Evolutionary conservation across 2,888 invertebrate genomes (phyloP).

Genomic region (Shargacucullia verbasci): DNA sequence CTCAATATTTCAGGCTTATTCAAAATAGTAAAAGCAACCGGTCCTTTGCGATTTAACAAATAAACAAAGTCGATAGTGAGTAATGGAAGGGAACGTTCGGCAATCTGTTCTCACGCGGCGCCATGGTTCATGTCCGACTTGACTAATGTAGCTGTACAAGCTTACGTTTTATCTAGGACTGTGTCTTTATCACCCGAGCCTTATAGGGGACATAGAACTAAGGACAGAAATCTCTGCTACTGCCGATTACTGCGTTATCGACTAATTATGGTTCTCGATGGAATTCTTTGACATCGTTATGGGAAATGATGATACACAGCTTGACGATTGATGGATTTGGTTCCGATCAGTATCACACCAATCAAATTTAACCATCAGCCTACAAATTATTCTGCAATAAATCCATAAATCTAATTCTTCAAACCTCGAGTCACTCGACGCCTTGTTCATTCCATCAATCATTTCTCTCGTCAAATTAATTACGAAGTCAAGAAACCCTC

Average conservation of each 20-base stretch:
- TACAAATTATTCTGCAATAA: neutral
- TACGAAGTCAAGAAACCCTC: constrained; percentile 5
- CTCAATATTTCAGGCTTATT: neutral
- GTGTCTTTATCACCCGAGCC: constrained; percentile 20
- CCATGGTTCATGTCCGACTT: constrained; percentile 26
- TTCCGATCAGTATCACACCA: too few species aligned
- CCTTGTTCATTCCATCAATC: constrained; percentile 10
- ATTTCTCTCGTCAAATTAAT: constrained; percentile 27
- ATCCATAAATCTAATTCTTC: constrained; percentile 3
- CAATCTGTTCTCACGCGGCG: constrained; percentile 35
- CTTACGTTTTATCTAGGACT: constrained; percentile 14
- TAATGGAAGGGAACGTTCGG: constrained; percentile 38
- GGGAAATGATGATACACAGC: too few species aligned
- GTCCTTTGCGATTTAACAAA: constrained; percentile 12
- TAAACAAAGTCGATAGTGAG: constrained; percentile 34
- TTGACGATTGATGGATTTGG: too few species aligned
- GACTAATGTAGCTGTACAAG: constrained; percentile 31
- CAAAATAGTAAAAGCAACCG: constrained; percentile 5
- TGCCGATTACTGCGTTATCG: too few species aligned
- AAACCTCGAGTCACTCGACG: constrained; percentile 1
- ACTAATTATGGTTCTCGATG: too few species aligned
- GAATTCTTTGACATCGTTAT: too few species aligned
- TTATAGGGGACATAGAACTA: constrained; percentile 7
- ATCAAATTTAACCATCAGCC: too few species aligned
- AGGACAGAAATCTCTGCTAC: neutral